A percentile compares a stretch with the other conserved stretches of the same genome.
Conservation (phyloP, 2,888 invertebrate species). For the Amphimallon solstitiale region DNA sequence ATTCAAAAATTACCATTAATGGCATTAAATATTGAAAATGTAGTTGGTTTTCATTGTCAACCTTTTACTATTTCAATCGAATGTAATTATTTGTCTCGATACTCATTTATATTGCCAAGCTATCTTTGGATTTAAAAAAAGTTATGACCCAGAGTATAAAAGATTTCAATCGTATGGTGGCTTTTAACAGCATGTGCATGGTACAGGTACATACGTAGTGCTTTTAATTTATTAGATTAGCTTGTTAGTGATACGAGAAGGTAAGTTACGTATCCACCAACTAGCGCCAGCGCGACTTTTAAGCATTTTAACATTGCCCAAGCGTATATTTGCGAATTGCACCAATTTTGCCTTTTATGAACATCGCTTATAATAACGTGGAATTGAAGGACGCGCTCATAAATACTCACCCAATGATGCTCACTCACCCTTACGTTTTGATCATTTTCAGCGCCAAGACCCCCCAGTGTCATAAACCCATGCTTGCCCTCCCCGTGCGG, state of each 20-base stretch:
- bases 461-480: conserved; percentile 66
- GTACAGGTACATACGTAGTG: conserved; percentile 21
- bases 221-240: conserved; percentile 21
- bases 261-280: conserved; percentile 60
- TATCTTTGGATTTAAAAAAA: too few species aligned
- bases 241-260: conserved; percentile 48
- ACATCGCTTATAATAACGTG: conserved; percentile 10
- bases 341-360: background rate
- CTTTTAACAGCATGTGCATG: conserved; percentile 21
- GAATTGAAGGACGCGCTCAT: background rate
- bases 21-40: too few species aligned
- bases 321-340: background rate
- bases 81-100: too few species aligned
- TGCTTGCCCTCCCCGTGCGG: conserved; percentile 75
- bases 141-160: too few species aligned
- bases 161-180: too few species aligned
- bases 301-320: background rate
- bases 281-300: conserved; percentile 47
- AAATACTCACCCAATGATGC: background rate
- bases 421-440: conserved; percentile 16
- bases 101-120: too few species aligned
- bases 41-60: too few species aligned
- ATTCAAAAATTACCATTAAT: too few species aligned
- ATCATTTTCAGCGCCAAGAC: conserved; percentile 42
- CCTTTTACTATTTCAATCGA: too few species aligned